Percentiles rank a stretch among this genome's conserved stretches.
Evolutionary conservation across 2,888 invertebrate species (phyloP).

Genomic region (Invenusta paracnida): DNA sequence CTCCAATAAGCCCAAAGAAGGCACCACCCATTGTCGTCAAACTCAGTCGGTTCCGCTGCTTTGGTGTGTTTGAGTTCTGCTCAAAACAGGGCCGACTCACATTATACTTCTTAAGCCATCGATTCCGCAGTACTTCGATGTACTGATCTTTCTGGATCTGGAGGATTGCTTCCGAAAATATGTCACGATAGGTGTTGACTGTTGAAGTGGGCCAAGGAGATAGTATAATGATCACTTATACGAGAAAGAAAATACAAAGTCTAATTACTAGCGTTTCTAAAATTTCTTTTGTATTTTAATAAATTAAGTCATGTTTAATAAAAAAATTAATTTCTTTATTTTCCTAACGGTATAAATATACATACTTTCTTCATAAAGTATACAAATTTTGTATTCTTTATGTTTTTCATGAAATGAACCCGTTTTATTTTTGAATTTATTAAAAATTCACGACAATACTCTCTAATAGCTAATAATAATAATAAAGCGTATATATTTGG

Average conservation of each 20-base stretch:
- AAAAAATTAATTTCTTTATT: too few species aligned
- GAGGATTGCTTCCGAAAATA: constrained; percentile 37
- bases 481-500: too few species aligned
- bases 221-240: background rate
- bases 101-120: constrained; percentile 32
- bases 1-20: constrained; percentile 38
- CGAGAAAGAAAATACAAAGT: background rate
- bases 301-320: too few species aligned
- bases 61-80: constrained; percentile 35
- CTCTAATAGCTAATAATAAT: too few species aligned
- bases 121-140: constrained; percentile 20
- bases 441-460: too few species aligned
- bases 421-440: too few species aligned
- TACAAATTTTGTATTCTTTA: too few species aligned
- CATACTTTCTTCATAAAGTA: too few species aligned
- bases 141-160: constrained; percentile 35
- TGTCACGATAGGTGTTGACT: constrained; percentile 34
- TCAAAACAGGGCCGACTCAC: constrained; percentile 30
- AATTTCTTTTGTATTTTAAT: too few species aligned
- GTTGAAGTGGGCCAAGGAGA: background rate
- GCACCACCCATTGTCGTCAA: constrained; percentile 40
- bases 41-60: constrained; percentile 33
- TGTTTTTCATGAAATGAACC: too few species aligned
- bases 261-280: background rate
- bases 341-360: too few species aligned